These are phyloP conservation scores for Propithecus coquereli DNA, from an alignment of 2,113 vertebrate genomes.

Conservation along the genomic window DNA sequence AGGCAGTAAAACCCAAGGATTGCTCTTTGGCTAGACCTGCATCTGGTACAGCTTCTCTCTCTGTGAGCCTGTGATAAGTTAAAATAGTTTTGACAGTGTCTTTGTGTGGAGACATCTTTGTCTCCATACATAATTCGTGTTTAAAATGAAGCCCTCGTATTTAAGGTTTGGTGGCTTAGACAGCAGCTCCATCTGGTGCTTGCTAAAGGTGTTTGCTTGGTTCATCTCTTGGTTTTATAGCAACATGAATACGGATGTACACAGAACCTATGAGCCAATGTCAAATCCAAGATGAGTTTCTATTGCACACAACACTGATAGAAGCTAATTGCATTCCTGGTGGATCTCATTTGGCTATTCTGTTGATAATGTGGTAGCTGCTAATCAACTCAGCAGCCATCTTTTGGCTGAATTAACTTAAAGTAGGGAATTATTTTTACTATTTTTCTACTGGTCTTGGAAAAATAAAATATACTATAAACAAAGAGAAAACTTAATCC, in stretches of 20 bases:
- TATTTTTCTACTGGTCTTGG: neutral
- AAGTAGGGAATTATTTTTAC: slow-evolving; percentile 18
- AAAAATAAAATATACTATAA: slow-evolving; percentile 13
- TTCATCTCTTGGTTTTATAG: slow-evolving; percentile 2
- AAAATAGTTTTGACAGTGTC: slow-evolving; percentile 67
- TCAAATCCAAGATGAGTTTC: neutral
- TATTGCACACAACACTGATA: neutral
- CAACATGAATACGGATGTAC: neutral
- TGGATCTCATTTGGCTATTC: neutral
- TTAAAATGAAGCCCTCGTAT: slow-evolving; percentile 62
- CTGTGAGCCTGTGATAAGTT: slow-evolving; percentile 59
- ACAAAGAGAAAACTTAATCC: slow-evolving; percentile 4
- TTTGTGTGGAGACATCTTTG: slow-evolving; percentile 69
- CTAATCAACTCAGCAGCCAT: neutral
- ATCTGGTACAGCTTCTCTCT: slow-evolving; percentile 44
- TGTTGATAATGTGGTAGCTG: slow-evolving; percentile 8
- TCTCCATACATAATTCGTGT: slow-evolving; percentile 77
- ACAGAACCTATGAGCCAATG: slow-evolving; percentile 32
- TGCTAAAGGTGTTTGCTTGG: slow-evolving; percentile 53
- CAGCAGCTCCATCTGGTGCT: slow-evolving; percentile 85
- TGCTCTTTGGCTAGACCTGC: slow-evolving; percentile 49
- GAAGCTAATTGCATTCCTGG: neutral
- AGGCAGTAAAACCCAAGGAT: slow-evolving; percentile 31
- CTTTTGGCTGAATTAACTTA: slow-evolving; percentile 6
- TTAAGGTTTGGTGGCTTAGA: slow-evolving; percentile 71